Conservation (phyloP, 2,113 vertebrate species). For the Rhea pennata region DNA sequence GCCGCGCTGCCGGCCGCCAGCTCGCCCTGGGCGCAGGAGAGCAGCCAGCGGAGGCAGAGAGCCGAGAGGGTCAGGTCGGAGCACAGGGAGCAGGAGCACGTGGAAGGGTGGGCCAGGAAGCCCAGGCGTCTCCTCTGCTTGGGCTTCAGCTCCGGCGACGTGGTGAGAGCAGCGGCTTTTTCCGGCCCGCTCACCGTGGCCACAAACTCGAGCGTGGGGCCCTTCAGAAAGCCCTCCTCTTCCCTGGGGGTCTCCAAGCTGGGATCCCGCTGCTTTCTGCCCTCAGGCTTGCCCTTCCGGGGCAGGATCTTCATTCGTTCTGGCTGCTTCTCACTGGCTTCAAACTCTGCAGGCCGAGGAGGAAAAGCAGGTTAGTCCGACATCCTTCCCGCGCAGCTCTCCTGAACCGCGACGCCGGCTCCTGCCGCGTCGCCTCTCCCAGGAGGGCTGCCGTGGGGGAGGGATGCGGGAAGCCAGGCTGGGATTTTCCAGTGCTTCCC, state of each 20-base stretch:
- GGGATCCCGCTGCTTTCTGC: not conserved
- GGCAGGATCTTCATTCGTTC: conserved; percentile 76
- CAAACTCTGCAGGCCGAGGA: conserved; percentile 42
- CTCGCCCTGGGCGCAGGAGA: conserved; percentile 69
- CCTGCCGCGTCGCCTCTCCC: rapidly evolving
- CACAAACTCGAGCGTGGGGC: conserved; percentile 68
- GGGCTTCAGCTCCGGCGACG: conserved; percentile 77
- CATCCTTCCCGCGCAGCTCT: too few species aligned
- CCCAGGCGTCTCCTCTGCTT: conserved; percentile 61
- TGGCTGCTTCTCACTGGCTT: conserved; percentile 1
- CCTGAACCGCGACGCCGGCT: too few species aligned
- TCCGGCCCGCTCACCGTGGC: conserved; percentile 20
- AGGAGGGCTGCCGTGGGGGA: too few species aligned
- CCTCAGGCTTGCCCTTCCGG: conserved; percentile 74
- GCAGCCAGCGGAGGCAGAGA: conserved; percentile 83
- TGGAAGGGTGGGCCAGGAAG: conserved; percentile 75
- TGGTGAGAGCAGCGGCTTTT: conserved; percentile 19
- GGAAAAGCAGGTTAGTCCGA: not conserved
- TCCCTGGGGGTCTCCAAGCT: not conserved
- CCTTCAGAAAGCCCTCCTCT: conserved; percentile 76
- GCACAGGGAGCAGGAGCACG: conserved; percentile 84
- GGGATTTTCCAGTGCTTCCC: too few species aligned
- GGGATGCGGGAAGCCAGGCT: rapidly evolving
- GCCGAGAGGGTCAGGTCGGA: conserved; percentile 78
- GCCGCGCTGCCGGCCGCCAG: conserved; percentile 8